Evolutionary conservation across 1,140 invertebrate genomes (phyloP), one percentile per base, ranked within the genome.

Genomic region (Armadillidium nasatum): DNA sequence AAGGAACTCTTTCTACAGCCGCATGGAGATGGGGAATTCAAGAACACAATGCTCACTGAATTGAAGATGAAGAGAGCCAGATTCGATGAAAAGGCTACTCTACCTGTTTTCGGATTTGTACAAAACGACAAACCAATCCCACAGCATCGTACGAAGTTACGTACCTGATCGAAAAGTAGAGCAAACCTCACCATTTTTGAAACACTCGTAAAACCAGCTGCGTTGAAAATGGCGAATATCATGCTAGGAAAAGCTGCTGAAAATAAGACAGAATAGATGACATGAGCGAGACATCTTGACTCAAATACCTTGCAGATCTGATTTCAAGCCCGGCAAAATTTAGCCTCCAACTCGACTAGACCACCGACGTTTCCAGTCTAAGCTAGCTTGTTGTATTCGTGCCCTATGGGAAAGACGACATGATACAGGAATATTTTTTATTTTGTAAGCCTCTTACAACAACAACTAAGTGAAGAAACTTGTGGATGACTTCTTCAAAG

Each of bases 401-500:
- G 7, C 74, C 67, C 74, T 75, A 75, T 75, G 67, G 72, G 68
- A 72, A 75, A 75, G 67, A 75, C 43, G 74, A 72, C 54, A 44
- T 72, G 73, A 74, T 73, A n/a, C 68, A 70, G 11, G 73, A 73
- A 74, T 44, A 74, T 43, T 77, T 77, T 75, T 77, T 33, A 50
- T 77, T 77, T 77, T 75, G 72, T 75, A 77, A 33, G 76, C 76
- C 76, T 77, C 74, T 75, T 46, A 71, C 74, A 75, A 75, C 74
- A 69, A 75, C 67, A n/a, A 75, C 3, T 72, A 77, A 43, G 72
- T 44, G 22, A 77, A 77, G 71, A 75, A 76, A 60, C 76, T 77
- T 76, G 76, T 76, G 72, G 76, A 75, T 77, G 74, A 77, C 76
- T 77, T 77, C 76, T 77, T 77, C 76, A 77, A 44, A 77, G 76